Evolutionary conservation across 1,140 invertebrate genomes (phyloP).

Genomic region (Tetragnatha versicolor): DNA sequence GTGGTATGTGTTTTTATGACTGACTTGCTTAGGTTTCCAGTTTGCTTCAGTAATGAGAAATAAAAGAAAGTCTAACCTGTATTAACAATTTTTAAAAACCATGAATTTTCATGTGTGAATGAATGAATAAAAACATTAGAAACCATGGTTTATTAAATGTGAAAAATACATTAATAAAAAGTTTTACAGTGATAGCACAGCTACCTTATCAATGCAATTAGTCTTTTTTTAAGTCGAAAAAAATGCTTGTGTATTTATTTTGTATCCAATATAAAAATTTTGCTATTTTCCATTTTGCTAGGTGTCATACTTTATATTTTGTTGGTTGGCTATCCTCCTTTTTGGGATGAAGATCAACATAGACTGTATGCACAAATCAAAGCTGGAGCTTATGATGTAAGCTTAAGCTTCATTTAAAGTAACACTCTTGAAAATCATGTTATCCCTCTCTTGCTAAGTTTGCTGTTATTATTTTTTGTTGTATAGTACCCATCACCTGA

Average conservation of each 20-base stretch:
- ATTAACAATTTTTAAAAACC: no score
- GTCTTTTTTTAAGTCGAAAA: neutral
- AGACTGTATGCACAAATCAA: conserved; percentile 99
- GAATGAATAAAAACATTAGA: no score
- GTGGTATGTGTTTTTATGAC: conserved; percentile 71
- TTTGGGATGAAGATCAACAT: conserved; percentile 99
- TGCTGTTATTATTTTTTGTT: neutral
- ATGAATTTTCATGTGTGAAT: no score
- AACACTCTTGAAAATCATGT: neutral
- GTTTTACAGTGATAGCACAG: no score
- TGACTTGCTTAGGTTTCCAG: no score
- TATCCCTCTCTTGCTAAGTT: neutral
- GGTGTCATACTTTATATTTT: conserved; percentile 97
- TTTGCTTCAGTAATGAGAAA: no score
- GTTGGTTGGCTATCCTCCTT: conserved; percentile 98
- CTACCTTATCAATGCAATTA: no score
- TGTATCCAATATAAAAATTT: neutral
- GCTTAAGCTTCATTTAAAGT: neutral
- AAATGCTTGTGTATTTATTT: neutral
- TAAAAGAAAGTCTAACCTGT: no score
- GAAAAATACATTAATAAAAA: no score
- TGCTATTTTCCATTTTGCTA: conserved; percentile 5
- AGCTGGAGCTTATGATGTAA: conserved; percentile 84
- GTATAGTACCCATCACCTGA: conserved; percentile 95
- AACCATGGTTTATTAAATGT: no score